Evolutionary conservation across 2,113 vertebrate genomes (phyloP), one percentile per base, ranked within the genome.

Genomic region (Xiphias gladius): DNA sequence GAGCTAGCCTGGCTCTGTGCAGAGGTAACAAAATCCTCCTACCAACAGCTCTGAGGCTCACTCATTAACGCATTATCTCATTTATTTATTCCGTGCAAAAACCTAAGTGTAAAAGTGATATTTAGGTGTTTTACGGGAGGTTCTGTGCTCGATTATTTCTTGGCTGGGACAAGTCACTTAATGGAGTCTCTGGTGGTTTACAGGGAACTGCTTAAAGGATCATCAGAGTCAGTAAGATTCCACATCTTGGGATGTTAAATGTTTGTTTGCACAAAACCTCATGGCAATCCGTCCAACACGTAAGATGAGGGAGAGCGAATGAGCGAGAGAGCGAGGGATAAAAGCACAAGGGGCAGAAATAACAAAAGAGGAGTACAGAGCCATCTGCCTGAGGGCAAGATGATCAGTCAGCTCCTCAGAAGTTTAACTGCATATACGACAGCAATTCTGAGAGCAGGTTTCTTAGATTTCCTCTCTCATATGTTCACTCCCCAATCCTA

Each of bases 371-470:
- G 62, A 77, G 54, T 7, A 61, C 17, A 52, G 46, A 75, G 71
- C 37, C 12, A 17, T 72, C 24, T 0, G 81, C 88, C 86, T 24
- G 55, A 8, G 78, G 87, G 78, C 35, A 37, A 59, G 37, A 59
- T 52, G 6, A 83, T 90, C 92, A 74, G 69, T 73, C 84, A 79
- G 35, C 83, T 72, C 69, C 14, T 91, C 73, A 87, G 26, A 89
- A 83, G 55, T 80, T 83, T 30, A 59, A 65, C 73, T 80, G 32
- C 64, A 65, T 43, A 20, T 37, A 82, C 71, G 62, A 20, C 35
- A n/a, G 55, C 24, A 4, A 54, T 67, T 35, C 73, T 22, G 52
- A n/a, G 37, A 77, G 78, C 48, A 46, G 73, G n/a, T 81, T 89
- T 86, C 79, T 77, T 55, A 62, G 69, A 78, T 70, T 79, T 74